Base-by-base conservation (phyloP, 2,113 vertebrate species). In the Nettapus auritus region DNA sequence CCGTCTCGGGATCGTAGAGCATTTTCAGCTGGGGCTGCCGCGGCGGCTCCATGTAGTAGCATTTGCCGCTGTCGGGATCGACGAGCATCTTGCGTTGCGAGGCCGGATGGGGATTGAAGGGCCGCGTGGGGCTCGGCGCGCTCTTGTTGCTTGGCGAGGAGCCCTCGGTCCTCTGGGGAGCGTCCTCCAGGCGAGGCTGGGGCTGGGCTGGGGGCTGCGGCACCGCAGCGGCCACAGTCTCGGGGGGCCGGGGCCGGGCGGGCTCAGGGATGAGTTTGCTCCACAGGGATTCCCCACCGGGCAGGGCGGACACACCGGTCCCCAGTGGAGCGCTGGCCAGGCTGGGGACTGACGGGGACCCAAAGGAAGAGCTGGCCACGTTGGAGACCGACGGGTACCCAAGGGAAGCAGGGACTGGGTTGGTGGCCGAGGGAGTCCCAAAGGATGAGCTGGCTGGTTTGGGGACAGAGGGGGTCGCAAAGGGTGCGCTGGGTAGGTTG, bases 11-110 rank as follows among this genome's bases (percentile, higher is more conserved):
- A 93, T 99, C 99, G 29, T 99, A 99, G 90, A 99, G 97, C 31
- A 98, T 98, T 92, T 99, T 99, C 87, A 98, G 98, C 63, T 99
- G 97, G 19, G 99, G 99, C 85, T 99, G 99, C 74, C 98, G 97
- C 1, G 98, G 99, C 2, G 98, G 97, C 93, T 99, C 99, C 44
- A 99, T 97, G 42, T 99, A 99, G 94, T 99, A 99, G 94, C 98
- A 99, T 62, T 99, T 99, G 19, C 99, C 99, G 5, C 98, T 99
- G 96, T 99, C 98, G 2, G 99, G 99, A 97, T 99, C 99, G 17
- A 99, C 91, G 1, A 99, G 98, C 80, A 99, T 98, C 96, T 98
- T 98, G 29, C 99, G 98, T 79, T 98, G 97, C 3, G 89, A 20
- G 40, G 98, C 82, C 38, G 86, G 90, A 60, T 97, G 98, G 23